Base-by-base conservation (phyloP, 2,113 vertebrate genomes). In the Eulemur rufifrons region DNA sequence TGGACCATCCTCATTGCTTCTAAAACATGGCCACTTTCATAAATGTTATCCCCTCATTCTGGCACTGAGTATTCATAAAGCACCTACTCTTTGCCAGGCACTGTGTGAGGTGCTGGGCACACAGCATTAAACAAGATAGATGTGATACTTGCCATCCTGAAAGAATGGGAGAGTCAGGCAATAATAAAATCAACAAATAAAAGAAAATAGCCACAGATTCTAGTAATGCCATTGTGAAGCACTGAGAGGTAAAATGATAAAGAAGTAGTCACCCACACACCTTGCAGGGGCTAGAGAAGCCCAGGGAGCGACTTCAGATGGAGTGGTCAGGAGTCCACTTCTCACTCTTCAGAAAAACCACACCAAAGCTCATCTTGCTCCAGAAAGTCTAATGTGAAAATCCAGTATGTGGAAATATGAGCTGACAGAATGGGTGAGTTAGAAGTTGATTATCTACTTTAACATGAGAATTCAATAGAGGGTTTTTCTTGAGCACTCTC, bases 11-110 rank as follows among this genome's bases (percentile, higher is more conserved):
- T 56, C 63, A 39, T 42, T 89, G 83, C 47, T 83, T 61, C 74
- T 89, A 74, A 96, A 92, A 83, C 77, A 94, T 2, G 23, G 37
- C 52, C 74, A 83, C n/a, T 91, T 94, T 69, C 23, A 66, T 69
- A 54, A 71, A 76, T 21, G 34, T 42, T 54, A 50, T 32, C 50
- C 64, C 81, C 69, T 94, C n/a, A 52, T 76, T 88, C 37, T 89
- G n/a, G 27, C 18, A 56, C n/a, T 11, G 15, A 86, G 27, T 61
- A 80, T 50, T 92, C 89, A 69, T 45, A 91, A 76, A 80, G 29
- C 18, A 63, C 13, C 20, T 64, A 86, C 23, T 59, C 47, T 17
- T 85, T 91, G 45, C 3, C 29, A n/a, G 52, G 37, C 39, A 81
- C 42, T 34, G 6, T 74, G 37, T 59, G 50, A 84, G 39, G 34